A percentile compares a stretch with the other conserved stretches of the same genome.
Evolutionary conservation across 2,113 vertebrate genomes (phyloP).

Genomic region (Coracopsis vasa): DNA sequence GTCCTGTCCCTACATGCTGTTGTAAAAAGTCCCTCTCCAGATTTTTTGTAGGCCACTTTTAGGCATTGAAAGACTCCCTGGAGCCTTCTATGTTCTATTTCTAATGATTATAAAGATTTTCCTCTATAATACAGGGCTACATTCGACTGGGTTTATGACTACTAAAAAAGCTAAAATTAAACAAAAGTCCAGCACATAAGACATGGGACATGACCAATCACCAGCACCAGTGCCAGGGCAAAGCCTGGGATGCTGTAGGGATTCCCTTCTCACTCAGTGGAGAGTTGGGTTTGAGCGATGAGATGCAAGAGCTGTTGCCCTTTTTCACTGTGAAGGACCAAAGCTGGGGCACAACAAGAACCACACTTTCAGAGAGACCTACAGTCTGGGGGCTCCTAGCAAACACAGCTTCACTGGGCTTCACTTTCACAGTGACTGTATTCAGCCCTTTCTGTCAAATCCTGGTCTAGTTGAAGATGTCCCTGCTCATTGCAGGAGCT

Average conservation of each 20-base stretch:
- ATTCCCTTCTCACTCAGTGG: neutral
- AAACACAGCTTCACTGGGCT: neutral
- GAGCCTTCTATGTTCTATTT: neutral
- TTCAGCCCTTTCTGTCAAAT: neutral
- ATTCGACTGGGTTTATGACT: neutral
- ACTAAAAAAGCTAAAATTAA: neutral
- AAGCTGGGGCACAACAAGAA: neutral
- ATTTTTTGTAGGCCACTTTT: neutral
- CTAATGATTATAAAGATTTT: neutral
- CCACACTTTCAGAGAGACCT: neutral
- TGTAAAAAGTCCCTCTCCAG: neutral
- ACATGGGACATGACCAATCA: fast-evolving
- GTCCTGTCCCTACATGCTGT: neutral
- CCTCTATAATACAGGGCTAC: neutral
- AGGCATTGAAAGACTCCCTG: neutral
- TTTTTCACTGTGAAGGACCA: neutral
- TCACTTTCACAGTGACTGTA: neutral
- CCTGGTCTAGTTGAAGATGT: neutral
- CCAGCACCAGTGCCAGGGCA: neutral
- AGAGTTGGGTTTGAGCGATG: neutral
- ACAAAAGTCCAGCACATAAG: neutral
- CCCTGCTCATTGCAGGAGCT: neutral
- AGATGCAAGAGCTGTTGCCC: neutral
- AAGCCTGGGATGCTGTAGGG: neutral
- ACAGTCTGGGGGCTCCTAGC: neutral